A percentile compares a stretch with the other conserved stretches of the same genome.
Conservation (phyloP, 2,888 invertebrate species). For the Dione vanillae region DNA sequence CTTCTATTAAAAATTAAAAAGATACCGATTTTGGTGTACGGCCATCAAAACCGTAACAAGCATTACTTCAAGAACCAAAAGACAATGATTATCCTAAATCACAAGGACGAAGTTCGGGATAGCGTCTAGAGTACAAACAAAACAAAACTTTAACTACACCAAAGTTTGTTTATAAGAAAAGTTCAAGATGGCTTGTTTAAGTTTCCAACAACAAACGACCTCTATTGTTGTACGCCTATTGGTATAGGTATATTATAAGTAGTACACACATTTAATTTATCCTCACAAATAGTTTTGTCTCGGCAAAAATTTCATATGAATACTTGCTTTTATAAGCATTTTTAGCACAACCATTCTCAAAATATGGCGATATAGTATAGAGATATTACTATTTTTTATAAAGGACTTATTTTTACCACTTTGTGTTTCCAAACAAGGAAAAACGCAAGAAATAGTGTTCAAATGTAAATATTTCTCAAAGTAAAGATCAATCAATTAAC, state of each 20-base stretch:
- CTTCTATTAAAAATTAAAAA: no score
- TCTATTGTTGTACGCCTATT: constrained; percentile 5
- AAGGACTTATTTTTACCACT: no score
- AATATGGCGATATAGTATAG: background rate
- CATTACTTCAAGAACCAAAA: background rate
- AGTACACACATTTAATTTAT: constrained; percentile 18
- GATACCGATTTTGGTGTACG: no score
- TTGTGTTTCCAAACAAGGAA: no score
- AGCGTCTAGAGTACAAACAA: constrained; percentile 16
- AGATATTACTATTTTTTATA: background rate
- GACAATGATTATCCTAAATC: constrained; percentile 13
- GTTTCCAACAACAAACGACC: constrained; percentile 9
- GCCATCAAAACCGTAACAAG: background rate
- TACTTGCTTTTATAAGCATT: constrained; percentile 28
- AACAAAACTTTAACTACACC: constrained; percentile 23
- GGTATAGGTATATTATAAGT: background rate
- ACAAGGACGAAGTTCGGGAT: background rate
- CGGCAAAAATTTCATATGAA: constrained; percentile 21
- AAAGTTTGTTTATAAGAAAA: constrained; percentile 23
- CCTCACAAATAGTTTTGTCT: constrained; percentile 4
- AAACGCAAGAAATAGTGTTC: no score
- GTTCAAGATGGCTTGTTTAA: constrained; percentile 25
- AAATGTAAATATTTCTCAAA: no score
- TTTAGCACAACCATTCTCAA: constrained; percentile 31
- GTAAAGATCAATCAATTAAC: no score